phyloP scores from a whole-genome alignment of 2,113 vertebrate species.

The Colius striatus region DNA sequence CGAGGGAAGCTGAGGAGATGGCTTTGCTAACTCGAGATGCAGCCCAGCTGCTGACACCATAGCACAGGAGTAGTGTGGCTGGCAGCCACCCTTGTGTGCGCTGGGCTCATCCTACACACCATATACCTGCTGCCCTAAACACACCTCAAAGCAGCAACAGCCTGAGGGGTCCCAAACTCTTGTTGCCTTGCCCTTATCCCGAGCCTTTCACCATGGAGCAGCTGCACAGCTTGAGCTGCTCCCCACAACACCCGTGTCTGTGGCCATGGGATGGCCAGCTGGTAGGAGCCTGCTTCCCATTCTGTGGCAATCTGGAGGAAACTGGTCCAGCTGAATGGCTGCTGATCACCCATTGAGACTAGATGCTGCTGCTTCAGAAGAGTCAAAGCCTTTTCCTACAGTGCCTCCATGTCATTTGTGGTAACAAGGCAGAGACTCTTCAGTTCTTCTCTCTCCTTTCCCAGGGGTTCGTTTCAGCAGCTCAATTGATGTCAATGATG shows the following conservation, averaged over 20 bases:
- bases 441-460: neutral
- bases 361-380: neutral
- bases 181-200: rapidly evolving
- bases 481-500: neutral
- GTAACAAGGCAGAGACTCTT: neutral
- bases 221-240: neutral
- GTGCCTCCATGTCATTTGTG: neutral
- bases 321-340: neutral
- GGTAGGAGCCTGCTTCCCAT: neutral
- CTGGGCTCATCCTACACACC: neutral
- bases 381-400: neutral
- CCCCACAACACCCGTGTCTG: neutral
- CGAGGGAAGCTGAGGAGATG: neutral
- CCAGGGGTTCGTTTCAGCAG: conserved; percentile 22
- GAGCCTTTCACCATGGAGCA: rapidly evolving
- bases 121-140: neutral
- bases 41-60: rapidly evolving
- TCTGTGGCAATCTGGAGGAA: neutral
- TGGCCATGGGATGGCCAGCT: rapidly evolving
- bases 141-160: rapidly evolving
- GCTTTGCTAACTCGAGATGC: neutral
- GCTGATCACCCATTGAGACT: neutral
- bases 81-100: rapidly evolving
- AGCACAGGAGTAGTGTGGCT: neutral
- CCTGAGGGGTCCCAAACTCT: too few species aligned